phyloP scores from a whole-genome alignment of 2,113 vertebrate species.

The Callaeas wilsoni region DNA sequence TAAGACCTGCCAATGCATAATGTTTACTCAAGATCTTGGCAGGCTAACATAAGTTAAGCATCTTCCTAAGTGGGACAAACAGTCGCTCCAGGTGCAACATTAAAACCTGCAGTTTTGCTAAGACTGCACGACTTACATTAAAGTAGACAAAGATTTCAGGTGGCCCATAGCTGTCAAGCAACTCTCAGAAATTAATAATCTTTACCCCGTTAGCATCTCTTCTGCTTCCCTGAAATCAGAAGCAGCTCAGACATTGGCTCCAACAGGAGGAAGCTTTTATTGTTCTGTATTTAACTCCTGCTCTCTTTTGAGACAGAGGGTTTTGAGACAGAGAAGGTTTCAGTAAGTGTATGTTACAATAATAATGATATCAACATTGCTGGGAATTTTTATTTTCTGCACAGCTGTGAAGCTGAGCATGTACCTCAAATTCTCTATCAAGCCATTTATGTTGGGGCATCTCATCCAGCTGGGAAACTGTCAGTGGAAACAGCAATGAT shows the following conservation, averaged over 20 bases:
- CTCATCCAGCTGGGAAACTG: neutral
- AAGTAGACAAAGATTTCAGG: neutral
- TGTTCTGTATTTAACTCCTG: neutral
- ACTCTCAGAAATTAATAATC: neutral
- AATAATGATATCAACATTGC: neutral
- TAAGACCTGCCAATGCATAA: neutral
- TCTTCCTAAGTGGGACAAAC: slow-evolving; percentile 26
- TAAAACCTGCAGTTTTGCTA: neutral
- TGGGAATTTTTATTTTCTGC: neutral
- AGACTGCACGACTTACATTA: neutral
- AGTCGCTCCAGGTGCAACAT: neutral
- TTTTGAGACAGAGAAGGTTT: neutral
- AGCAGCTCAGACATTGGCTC: neutral
- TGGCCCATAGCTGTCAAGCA: neutral
- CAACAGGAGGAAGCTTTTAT: neutral
- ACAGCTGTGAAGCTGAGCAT: neutral
- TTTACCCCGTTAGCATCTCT: neutral
- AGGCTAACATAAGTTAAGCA: neutral
- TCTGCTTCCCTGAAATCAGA: neutral
- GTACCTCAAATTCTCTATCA: neutral
- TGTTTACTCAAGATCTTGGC: neutral
- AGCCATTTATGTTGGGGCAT: neutral
- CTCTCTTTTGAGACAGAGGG: neutral
- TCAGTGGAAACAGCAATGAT: neutral
- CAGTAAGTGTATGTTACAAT: neutral